A percentile compares a stretch with the other conserved stretches of the same genome.
These are phyloP conservation scores for Neopipo cinnamomea DNA, from an alignment of 2,113 vertebrate genomes.

Conservation along the genomic window DNA sequence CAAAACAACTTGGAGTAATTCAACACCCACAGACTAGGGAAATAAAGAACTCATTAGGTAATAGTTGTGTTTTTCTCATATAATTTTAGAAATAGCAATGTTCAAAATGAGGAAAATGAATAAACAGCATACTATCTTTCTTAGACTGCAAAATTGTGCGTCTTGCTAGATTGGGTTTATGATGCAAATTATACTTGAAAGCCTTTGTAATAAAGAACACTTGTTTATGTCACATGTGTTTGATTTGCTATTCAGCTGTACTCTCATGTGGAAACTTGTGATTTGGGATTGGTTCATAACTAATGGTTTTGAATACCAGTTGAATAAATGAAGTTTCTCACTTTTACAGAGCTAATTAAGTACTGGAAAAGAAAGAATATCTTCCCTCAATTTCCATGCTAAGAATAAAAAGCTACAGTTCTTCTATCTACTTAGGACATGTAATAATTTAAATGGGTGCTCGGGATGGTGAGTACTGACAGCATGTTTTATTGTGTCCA, in stretches of 20 bases:
- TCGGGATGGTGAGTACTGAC: not conserved
- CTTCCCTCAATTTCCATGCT: not conserved
- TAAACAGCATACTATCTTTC: not conserved
- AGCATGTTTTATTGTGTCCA: not conserved
- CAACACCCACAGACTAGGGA: not conserved
- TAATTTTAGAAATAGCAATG: not conserved
- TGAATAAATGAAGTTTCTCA: conserved; percentile 24
- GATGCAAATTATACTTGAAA: conserved; percentile 44
- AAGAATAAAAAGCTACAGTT: not conserved
- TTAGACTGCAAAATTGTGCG: not conserved
- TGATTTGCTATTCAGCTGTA: conserved; percentile 63
- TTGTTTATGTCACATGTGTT: conserved; percentile 61
- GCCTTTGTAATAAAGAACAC: conserved; percentile 12
- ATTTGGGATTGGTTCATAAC: conserved; percentile 44
- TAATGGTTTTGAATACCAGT: conserved; percentile 23
- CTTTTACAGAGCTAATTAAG: conserved; percentile 13
- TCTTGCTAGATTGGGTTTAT: not conserved
- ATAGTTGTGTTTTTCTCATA: not conserved
- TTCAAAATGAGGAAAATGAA: not conserved
- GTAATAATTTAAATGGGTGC: not conserved
- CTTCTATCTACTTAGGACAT: not conserved
- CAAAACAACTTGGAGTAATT: not conserved
- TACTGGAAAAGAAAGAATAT: not conserved
- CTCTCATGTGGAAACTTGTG: conserved; percentile 35
- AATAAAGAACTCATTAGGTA: not conserved